Conservation (phyloP, 2,113 vertebrate genomes). For the human region GRCh38 chr6:148422001-148422500, state of each 20-base stretch:
- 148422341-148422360: not conserved
- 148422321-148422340: not conserved
- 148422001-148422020: not conserved
- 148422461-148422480: conserved; percentile 44
- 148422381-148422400: not conserved
- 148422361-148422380: not conserved
- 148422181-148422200: not conserved
- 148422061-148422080: not conserved
- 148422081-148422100: not conserved
- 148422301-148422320: too few species aligned
- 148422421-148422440: not conserved
- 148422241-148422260: fast-evolving
- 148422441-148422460: not conserved
- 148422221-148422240: too few species aligned
- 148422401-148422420: not conserved
- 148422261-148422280: not conserved
- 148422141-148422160: too few species aligned
- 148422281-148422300: too few species aligned
- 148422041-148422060: not conserved
- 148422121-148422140: not conserved
- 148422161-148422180: not conserved
- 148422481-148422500: conserved; percentile 35
- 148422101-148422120: not conserved
- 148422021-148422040: not conserved
- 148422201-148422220: not conserved